Evolutionary conservation across 2,113 vertebrate genomes (phyloP).

Genomic region (Protobothrops flavoviridis): DNA sequence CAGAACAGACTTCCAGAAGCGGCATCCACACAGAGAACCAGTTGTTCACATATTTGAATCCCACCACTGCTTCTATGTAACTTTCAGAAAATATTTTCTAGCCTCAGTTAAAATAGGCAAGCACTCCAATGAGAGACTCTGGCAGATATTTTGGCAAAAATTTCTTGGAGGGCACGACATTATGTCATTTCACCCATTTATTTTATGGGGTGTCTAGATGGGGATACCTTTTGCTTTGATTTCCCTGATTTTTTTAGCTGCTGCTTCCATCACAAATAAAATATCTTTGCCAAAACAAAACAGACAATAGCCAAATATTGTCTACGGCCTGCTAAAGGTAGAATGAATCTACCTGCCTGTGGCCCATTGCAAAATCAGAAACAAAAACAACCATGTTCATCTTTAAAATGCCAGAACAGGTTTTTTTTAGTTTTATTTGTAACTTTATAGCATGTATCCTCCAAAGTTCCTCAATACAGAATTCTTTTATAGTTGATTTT

Average conservation of each 20-base stretch:
- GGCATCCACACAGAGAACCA: no score
- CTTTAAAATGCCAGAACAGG: background rate
- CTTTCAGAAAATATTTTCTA: background rate
- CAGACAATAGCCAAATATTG: background rate
- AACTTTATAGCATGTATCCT: background rate
- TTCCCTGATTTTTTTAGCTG: background rate
- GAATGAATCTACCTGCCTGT: background rate
- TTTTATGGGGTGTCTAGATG: background rate
- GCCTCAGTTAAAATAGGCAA: background rate
- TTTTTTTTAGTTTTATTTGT: background rate
- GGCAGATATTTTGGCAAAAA: background rate
- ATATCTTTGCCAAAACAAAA: background rate
- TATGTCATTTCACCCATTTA: background rate
- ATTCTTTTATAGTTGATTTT: background rate
- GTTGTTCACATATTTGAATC: no score
- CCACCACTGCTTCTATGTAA: background rate
- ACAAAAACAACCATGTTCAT: background rate
- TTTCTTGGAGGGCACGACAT: background rate
- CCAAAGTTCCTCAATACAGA: background rate
- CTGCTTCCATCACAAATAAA: background rate
- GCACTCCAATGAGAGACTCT: background rate
- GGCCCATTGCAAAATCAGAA: background rate
- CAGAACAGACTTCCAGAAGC: no score
- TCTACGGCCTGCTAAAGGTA: background rate
- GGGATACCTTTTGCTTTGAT: background rate